phyloP scores from a whole-genome alignment of 2,888 invertebrate species.

The Sphaerolaimus hirsutus region DNA sequence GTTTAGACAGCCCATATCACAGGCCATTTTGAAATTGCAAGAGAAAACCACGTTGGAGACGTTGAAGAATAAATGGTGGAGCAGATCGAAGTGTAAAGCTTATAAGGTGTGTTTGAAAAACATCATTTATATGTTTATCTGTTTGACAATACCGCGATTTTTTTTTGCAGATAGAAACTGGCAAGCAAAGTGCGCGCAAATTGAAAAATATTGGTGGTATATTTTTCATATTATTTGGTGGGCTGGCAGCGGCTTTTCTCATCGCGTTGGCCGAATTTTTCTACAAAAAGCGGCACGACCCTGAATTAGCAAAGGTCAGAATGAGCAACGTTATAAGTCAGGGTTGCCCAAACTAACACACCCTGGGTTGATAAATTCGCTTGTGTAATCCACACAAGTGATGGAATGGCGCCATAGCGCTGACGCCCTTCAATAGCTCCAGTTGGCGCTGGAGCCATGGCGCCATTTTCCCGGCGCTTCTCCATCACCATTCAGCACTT shows the following conservation, averaged over 20 bases:
- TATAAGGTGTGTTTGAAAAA: not conserved
- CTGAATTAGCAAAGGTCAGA: not conserved
- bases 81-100: slow-evolving; percentile 5
- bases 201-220: not conserved
- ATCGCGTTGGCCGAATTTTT: not conserved
- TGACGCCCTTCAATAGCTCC: no score
- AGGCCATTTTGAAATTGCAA: slow-evolving; percentile 18
- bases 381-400: no score
- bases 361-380: no score
- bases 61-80: slow-evolving; percentile 23
- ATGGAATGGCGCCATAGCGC: no score
- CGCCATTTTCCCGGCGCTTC: not conserved
- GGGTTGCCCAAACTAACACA: no score
- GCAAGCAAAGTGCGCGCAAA: not conserved
- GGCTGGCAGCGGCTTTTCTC: not conserved
- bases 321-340: no score
- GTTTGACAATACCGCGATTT: not conserved
- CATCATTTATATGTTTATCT: not conserved
- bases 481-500: not conserved
- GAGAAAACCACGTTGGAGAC: slow-evolving; percentile 20
- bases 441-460: no score
- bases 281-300: not conserved
- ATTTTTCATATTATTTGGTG: not conserved
- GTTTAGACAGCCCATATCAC: slow-evolving; percentile 17
- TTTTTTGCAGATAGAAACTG: not conserved